These are phyloP conservation scores for Phrynosoma platyrhinos DNA, from an alignment of 2,113 vertebrate species.

Conservation along the genomic window DNA sequence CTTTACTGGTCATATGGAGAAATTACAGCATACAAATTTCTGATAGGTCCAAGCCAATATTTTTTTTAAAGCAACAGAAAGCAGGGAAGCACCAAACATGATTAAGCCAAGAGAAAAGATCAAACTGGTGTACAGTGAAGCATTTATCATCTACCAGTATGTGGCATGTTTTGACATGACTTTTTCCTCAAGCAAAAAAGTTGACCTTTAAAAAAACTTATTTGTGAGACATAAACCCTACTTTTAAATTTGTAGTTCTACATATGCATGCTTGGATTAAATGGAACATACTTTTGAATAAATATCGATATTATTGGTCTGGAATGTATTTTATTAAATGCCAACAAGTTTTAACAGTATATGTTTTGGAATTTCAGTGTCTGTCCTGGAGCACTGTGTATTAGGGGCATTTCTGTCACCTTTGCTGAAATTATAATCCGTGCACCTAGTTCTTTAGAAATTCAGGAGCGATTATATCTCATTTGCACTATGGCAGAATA, in stretches of 20 bases:
- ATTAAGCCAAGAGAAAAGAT: background rate
- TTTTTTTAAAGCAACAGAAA: background rate
- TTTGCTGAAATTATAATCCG: constrained; percentile 60
- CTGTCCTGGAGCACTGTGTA: constrained; percentile 43
- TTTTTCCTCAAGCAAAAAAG: background rate
- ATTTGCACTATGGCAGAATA: constrained; percentile 34
- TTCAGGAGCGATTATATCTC: constrained; percentile 34
- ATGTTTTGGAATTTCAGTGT: constrained; percentile 40
- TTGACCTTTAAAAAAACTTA: background rate
- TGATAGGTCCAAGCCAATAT: background rate
- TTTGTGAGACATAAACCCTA: background rate
- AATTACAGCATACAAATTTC: background rate
- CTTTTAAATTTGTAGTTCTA: background rate
- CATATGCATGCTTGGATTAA: background rate
- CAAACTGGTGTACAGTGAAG: background rate
- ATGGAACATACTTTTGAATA: background rate
- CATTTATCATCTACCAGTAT: background rate
- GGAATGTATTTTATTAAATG: background rate
- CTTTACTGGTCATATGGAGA: background rate
- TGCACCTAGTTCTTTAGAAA: constrained; percentile 16
- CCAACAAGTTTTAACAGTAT: background rate
- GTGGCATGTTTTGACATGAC: background rate
- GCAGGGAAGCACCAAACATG: background rate
- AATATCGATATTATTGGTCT: background rate
- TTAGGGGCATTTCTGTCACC: constrained; percentile 28